Evolutionary conservation across 2,113 vertebrate genomes (phyloP), one percentile per base, ranked within the genome.

Genomic region (Zosterops borbonicus): DNA sequence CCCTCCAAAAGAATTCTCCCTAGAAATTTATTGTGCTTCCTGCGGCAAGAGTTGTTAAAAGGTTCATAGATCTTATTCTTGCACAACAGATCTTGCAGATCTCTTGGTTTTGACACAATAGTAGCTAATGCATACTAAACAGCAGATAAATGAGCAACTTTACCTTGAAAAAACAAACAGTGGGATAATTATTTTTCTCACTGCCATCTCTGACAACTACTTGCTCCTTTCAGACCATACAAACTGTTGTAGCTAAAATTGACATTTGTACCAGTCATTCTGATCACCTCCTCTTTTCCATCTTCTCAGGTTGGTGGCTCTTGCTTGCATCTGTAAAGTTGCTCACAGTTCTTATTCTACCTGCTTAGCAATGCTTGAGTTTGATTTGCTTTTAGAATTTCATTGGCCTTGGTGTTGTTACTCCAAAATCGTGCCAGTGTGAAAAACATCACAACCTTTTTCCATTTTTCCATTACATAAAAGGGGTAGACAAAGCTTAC

Each of bases 341-440:
- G 63, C 68, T 77, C 50, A 44, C 27, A 79, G 50, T 79, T 91
- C 23, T 73, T 88, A 33, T 35, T 94, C 47, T 78, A 52, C 19
- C 27, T 77, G 52, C 83, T 95, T 77, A 83, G 35, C 68, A 83
- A 22, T 70, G 82, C 78, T 80, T 83, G 75, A 41, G 53, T 92
- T 95, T 94, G 33, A 85, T 90, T 90, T 92, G 75, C 82, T 88
- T 93, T 79, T 88, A 16, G 37, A 28, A 80, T 77, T 91, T 85
- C 68, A 55, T 74, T 94, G 8, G 41, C 59, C 77, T 73, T 35
- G 24, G 47, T 69, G 37, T 37, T 92, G 58, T 85, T 92, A 90
- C 71, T 88, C 35, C 55, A 59, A 53, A 95, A 83, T 39, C 78
- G 52, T 58, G 55, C 50, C 63, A 70, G 28, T 69, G 37, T 19